phyloP scores from a whole-genome alignment of 2,113 vertebrate species.

The Haplotaxodon microlepis region DNA sequence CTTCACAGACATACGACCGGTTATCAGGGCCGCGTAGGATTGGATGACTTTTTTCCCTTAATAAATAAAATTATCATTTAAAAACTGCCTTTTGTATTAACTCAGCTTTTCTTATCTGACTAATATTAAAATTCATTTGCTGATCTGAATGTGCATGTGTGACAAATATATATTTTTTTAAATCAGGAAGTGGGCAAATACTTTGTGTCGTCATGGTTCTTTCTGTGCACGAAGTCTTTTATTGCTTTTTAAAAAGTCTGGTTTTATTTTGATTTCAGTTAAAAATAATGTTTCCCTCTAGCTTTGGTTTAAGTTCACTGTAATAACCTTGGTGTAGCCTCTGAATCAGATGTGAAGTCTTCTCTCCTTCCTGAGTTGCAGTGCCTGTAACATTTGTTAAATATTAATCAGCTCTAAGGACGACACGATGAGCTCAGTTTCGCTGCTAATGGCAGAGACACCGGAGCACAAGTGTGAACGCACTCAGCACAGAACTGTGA shows the following conservation, averaged over 20 bases:
- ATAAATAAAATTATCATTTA: neutral
- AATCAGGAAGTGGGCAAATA: neutral
- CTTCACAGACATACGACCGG: accelerated
- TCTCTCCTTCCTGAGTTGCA: neutral
- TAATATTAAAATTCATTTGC: neutral
- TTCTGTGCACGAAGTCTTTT: neutral
- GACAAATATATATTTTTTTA: accelerated
- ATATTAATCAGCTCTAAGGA: neutral
- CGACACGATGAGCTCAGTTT: neutral
- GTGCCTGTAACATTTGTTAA: neutral
- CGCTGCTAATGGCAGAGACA: neutral
- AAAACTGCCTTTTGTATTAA: neutral
- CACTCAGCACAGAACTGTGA: neutral
- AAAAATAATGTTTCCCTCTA: neutral
- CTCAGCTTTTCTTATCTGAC: neutral
- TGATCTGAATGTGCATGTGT: neutral
- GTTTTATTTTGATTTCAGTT: neutral
- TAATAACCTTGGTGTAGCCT: accelerated
- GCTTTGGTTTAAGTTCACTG: neutral
- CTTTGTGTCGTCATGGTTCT: accelerated
- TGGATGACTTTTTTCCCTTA: accelerated
- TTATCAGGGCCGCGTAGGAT: accelerated
- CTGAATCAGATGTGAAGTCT: neutral
- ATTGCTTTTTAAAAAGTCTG: neutral
- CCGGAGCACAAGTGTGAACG: neutral